phyloP scores from a whole-genome alignment of 2,113 vertebrate species.

The Arothron firmamentum region DNA sequence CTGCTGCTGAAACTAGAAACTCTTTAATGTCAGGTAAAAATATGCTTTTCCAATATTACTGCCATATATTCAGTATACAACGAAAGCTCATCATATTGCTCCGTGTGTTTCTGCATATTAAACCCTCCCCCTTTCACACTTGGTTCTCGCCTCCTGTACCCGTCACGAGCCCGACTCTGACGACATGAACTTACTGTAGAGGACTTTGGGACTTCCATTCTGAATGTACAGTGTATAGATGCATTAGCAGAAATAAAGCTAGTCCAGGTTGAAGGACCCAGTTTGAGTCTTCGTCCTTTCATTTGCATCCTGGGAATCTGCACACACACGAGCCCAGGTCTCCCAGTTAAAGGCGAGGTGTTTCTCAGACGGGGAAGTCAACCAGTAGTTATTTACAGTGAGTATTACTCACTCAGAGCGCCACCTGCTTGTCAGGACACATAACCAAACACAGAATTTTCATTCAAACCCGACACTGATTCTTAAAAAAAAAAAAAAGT shows the following conservation, averaged over 20 bases:
- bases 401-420: no score
- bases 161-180: slow-evolving; percentile 58
- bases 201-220: slow-evolving; percentile 90
- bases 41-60: slow-evolving; percentile 89
- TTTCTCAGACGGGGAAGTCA: no score
- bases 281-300: slow-evolving; percentile 21
- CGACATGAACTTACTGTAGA: slow-evolving; percentile 86
- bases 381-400: no score
- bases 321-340: neutral
- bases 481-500: no score
- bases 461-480: no score
- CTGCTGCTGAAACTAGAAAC: slow-evolving; percentile 95
- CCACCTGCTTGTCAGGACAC: no score
- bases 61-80: slow-evolving; percentile 82
- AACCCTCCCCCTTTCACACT: slow-evolving; percentile 45
- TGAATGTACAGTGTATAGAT: slow-evolving; percentile 98
- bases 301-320: neutral
- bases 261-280: slow-evolving; percentile 77
- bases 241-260: slow-evolving; percentile 96
- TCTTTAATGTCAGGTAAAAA: slow-evolving; percentile 96
- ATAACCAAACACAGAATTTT: no score
- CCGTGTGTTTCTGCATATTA: slow-evolving; percentile 66
- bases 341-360: no score
- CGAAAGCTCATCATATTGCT: slow-evolving; percentile 85
- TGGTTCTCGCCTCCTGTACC: slow-evolving; percentile 23